phyloP scores from a whole-genome alignment of 2,797 vertebrate species.

The Hoplostethus atlanticus region DNA sequence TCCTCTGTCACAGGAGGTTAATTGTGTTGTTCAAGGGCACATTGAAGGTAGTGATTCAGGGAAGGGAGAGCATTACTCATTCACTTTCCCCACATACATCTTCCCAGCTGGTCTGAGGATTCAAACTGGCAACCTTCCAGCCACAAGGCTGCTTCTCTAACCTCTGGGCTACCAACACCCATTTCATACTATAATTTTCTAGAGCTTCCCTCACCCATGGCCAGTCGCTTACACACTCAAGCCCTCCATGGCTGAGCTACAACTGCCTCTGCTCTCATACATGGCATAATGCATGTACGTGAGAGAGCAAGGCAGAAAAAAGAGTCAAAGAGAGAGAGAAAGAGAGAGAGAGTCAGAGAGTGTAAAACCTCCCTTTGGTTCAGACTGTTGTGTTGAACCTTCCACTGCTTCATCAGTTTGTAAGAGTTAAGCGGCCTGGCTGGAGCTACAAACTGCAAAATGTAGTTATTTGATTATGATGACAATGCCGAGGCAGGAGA shows the following conservation, averaged over 20 bases:
- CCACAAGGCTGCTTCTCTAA: too few relatives aligned
- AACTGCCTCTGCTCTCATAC: slow-evolving; percentile 10
- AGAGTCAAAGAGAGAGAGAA: not conserved
- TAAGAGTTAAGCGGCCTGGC: not conserved
- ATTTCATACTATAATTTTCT: too few relatives aligned
- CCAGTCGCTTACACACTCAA: slow-evolving; percentile 1
- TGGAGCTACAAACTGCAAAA: not conserved
- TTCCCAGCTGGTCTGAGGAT: too few relatives aligned
- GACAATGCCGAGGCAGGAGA: not conserved
- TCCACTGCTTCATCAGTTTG: not conserved
- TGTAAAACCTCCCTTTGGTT: not conserved
- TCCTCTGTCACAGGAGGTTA: too few relatives aligned
- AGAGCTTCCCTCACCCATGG: too few relatives aligned
- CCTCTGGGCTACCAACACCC: too few relatives aligned
- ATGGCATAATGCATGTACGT: not conserved
- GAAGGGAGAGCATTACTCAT: too few relatives aligned
- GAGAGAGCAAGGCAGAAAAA: slow-evolving; percentile 1
- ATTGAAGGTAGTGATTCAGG: too few relatives aligned
- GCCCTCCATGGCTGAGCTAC: slow-evolving; percentile 8
- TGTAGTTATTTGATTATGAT: not conserved
- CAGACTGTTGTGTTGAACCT: not conserved
- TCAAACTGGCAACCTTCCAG: too few relatives aligned
- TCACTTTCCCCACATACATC: too few relatives aligned
- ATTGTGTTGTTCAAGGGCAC: too few relatives aligned
- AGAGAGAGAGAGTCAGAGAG: not conserved